phyloP scores from a whole-genome alignment of 2,888 invertebrate genomes.

The Micoletzkya japonica region DNA sequence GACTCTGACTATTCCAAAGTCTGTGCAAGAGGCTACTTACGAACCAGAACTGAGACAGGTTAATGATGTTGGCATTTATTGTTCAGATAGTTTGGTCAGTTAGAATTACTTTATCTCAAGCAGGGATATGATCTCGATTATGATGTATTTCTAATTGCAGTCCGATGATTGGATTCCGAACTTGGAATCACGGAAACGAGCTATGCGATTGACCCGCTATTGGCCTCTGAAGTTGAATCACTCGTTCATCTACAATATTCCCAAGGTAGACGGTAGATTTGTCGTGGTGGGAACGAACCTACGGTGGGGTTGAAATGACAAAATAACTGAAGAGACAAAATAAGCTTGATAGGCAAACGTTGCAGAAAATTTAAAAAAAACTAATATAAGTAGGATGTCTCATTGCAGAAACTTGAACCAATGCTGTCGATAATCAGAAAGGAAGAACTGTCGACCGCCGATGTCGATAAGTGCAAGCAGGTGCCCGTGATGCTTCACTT shows the following conservation, averaged over 20 bases:
- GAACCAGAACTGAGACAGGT: not conserved
- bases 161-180: not conserved
- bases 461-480: constrained; percentile 38
- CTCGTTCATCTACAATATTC: constrained; percentile 28
- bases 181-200: constrained; percentile 1
- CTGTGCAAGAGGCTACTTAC: not conserved
- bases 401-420: constrained; percentile 25
- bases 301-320: too few species aligned
- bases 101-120: not conserved
- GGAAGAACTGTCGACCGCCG: constrained; percentile 29
- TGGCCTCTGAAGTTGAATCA: constrained; percentile 20
- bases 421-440: constrained; percentile 31
- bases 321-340: not conserved
- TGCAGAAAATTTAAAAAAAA: not conserved
- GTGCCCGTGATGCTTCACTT: too few species aligned
- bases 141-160: not conserved
- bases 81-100: not conserved
- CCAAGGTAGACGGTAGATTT: constrained; percentile 2
- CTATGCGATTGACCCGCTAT: constrained; percentile 20
- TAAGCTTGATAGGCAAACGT: not conserved
- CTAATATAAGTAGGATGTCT: too few species aligned
- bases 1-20: not conserved
- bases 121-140: not conserved
- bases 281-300: not conserved
- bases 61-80: not conserved